phyloP scores from a whole-genome alignment of 1,140 invertebrate genomes.

The Aphis craccivora region DNA sequence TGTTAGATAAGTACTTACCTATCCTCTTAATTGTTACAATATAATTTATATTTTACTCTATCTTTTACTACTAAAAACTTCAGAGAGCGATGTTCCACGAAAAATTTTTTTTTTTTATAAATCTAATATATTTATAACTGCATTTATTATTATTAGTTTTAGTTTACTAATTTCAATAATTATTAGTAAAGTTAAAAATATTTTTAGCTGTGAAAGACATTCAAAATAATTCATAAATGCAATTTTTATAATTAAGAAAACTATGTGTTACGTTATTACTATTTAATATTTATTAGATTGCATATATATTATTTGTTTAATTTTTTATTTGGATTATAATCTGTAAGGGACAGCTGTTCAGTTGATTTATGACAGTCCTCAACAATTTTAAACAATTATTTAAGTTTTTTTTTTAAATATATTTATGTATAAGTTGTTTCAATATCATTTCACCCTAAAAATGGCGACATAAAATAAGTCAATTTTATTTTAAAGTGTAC shows the following conservation, averaged over 20 bases:
- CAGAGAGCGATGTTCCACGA: neutral
- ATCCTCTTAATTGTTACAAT: neutral
- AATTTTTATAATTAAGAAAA: neutral
- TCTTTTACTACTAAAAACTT: neutral
- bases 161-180: neutral
- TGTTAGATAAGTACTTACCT: neutral
- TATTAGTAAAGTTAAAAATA: constrained; percentile 9
- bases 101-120: neutral
- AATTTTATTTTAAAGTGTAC: neutral
- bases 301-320: neutral
- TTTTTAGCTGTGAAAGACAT: neutral
- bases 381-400: neutral
- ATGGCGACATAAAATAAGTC: neutral
- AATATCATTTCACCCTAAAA: neutral
- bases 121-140: neutral
- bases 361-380: neutral
- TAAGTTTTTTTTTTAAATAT: neutral
- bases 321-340: neutral
- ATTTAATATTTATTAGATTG: neutral
- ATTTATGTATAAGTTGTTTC: neutral
- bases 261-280: neutral
- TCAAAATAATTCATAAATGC: neutral
- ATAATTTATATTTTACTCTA: neutral
- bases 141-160: constrained; percentile 48
- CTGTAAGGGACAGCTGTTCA: neutral